Evolutionary conservation across 2,113 vertebrate genomes (phyloP).

Genomic region (Pan paniscus): DNA sequence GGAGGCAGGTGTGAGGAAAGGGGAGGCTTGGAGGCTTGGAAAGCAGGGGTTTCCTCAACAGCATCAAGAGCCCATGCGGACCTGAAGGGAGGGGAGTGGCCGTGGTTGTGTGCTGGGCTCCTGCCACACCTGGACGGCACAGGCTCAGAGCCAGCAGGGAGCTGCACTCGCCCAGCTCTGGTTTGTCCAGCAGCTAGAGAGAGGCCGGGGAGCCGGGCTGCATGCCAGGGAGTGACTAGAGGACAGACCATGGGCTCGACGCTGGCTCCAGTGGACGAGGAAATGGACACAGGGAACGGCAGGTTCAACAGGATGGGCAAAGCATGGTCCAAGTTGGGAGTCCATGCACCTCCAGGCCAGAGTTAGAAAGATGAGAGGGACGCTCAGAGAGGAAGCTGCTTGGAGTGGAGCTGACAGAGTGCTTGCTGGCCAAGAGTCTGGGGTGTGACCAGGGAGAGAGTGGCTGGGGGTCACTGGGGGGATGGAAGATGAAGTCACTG

Average conservation of each 20-base stretch:
- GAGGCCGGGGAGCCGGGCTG: background rate
- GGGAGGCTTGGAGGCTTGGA: background rate
- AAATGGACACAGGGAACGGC: too few species aligned
- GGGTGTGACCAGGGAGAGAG: background rate
- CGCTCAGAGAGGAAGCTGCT: background rate
- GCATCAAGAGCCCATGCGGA: background rate
- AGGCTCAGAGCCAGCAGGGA: background rate
- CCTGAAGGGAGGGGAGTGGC: background rate
- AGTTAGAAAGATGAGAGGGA: background rate
- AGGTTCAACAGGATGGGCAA: too few species aligned
- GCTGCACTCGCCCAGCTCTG: too few species aligned
- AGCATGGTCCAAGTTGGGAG: background rate
- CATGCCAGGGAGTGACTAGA: too few species aligned
- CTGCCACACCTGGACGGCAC: background rate
- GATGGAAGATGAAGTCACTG: too few species aligned
- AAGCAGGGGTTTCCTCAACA: background rate
- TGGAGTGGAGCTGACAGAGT: background rate
- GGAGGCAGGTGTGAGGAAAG: background rate
- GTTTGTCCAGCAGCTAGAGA: background rate
- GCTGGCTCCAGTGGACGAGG: background rate
- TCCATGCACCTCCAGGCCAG: too few species aligned
- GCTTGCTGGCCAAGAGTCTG: background rate
- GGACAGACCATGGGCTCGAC: rapidly evolving
- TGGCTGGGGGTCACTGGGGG: background rate
- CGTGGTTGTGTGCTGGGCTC: background rate